Evolutionary conservation across 2,797 vertebrate species (phyloP).

Genomic region (Holocentrus rufus): DNA sequence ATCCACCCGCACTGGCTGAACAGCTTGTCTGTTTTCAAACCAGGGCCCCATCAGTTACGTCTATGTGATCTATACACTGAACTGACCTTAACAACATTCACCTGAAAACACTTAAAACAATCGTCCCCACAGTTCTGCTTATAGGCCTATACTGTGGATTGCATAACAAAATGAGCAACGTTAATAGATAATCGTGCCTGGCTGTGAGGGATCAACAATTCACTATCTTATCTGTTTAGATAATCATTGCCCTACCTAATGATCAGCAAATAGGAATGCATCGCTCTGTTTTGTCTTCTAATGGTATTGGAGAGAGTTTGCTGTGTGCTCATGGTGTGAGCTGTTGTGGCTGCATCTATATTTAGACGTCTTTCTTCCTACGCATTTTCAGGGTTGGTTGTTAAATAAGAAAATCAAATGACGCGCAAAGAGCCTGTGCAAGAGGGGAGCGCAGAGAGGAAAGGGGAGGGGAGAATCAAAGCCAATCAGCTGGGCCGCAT

Average conservation of each 20-base stretch:
- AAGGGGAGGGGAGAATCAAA: slow-evolving; percentile 74
- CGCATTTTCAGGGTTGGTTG: slow-evolving; percentile 87
- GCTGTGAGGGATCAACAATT: slow-evolving; percentile 15
- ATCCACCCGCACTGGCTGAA: not conserved
- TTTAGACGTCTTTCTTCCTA: slow-evolving; percentile 87
- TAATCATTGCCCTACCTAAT: slow-evolving; percentile 31
- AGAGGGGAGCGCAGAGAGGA: slow-evolving; percentile 65
- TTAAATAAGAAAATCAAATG: slow-evolving; percentile 89
- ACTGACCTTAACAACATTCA: not conserved
- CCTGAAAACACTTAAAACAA: slow-evolving; percentile 20
- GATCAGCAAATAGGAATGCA: slow-evolving; percentile 60
- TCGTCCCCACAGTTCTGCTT: not conserved
- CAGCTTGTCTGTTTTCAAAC: slow-evolving; percentile 23
- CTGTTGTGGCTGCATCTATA: slow-evolving; percentile 85
- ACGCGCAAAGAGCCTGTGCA: slow-evolving; percentile 78
- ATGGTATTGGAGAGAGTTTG: slow-evolving; percentile 70
- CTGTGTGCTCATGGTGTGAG: slow-evolving; percentile 68
- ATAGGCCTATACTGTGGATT: slow-evolving; percentile 1
- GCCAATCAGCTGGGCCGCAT: slow-evolving; percentile 75
- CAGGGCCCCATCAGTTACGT: not conserved
- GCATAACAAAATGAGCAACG: slow-evolving; percentile 1
- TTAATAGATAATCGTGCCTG: not conserved
- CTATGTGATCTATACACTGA: not conserved
- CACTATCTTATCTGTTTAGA: slow-evolving; percentile 25
- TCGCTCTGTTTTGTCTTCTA: slow-evolving; percentile 77